Base-by-base conservation (phyloP, 2,888 invertebrate genomes). In the Nomada fucata region DNA sequence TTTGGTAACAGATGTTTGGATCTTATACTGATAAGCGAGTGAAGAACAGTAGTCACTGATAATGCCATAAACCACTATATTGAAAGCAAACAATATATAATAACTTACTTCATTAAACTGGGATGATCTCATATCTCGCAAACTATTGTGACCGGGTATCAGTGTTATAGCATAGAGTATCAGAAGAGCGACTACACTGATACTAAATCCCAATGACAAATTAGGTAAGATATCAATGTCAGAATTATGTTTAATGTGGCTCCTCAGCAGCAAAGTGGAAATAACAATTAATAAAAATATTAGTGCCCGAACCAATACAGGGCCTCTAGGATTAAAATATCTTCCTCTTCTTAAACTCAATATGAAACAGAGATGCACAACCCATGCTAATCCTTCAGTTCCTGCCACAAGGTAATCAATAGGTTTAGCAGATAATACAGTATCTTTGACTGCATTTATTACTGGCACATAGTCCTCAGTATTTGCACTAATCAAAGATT, bases 311-410 rank as follows among this genome's bases (percentile, higher is more conserved):
- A 97, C 94, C 10, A 95, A 91, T 13, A 96, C 94, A 0, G 98
- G 97, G 0, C 98, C 98, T 59, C 98, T 94, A 81, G 97, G 95
- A 94, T 96, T 96, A 81, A 95, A 92, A 0, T 95, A 95, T 57
- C 96, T 94, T 86, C 96, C 94, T 88, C 95, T 95, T 87, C 96
- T 96, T 74, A 97, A 93, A 4, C 96, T 96, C 86, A 97, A 94
- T 88, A 95, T 95, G 93, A 96, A 97, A 84, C 96, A 95, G 88
- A 97, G 96, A 94, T 98, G 98, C 23, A 97, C 95, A 71, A 97
- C 94, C 98, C 98, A 98, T 64, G 97, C 95, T 64, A 97, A 93
- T 85, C 96, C 96, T 91, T 97, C 95, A 4, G 96, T 95, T 60
- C 96, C 96, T 36, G 96, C 95, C 63, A 96, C 94, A 60, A 97